phyloP scores from a whole-genome alignment of 2,888 invertebrate genomes.

The Melieria omissa region DNA sequence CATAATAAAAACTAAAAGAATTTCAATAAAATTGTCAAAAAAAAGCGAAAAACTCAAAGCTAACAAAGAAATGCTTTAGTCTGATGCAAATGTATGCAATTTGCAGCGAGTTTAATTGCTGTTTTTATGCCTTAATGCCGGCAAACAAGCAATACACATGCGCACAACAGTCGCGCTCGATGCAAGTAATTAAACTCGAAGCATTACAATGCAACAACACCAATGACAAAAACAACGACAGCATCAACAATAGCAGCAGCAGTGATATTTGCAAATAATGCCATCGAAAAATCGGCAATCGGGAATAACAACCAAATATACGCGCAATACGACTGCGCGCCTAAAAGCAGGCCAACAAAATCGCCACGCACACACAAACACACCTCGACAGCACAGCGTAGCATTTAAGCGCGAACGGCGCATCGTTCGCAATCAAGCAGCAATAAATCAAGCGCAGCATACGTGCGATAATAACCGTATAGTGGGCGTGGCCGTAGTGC shows the following conservation, averaged over 20 bases:
- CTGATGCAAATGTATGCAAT: too few relatives aligned
- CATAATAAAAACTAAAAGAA: too few relatives aligned
- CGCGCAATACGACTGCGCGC: slow-evolving; percentile 22
- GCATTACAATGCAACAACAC: background rate
- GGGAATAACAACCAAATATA: background rate
- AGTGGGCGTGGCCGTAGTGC: background rate
- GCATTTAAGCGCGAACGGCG: background rate
- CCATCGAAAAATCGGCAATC: background rate
- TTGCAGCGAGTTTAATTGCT: too few relatives aligned
- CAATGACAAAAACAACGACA: background rate
- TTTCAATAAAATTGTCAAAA: too few relatives aligned
- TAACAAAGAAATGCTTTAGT: too few relatives aligned
- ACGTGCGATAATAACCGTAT: slow-evolving; percentile 15
- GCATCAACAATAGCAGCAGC: slow-evolving; percentile 24
- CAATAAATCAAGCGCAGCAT: slow-evolving; percentile 30
- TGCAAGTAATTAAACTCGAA: too few relatives aligned
- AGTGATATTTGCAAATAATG: slow-evolving; percentile 17
- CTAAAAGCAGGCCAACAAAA: slow-evolving; percentile 24
- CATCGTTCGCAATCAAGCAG: slow-evolving; percentile 20
- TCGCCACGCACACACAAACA: background rate
- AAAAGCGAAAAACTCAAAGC: too few relatives aligned
- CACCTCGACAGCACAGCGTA: background rate
- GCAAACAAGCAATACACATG: too few relatives aligned
- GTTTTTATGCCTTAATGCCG: too few relatives aligned
- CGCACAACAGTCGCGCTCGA: too few relatives aligned